These are phyloP conservation scores for Capreolus pygargus DNA, from an alignment of 2,113 vertebrate species.

Conservation along the genomic window DNA sequence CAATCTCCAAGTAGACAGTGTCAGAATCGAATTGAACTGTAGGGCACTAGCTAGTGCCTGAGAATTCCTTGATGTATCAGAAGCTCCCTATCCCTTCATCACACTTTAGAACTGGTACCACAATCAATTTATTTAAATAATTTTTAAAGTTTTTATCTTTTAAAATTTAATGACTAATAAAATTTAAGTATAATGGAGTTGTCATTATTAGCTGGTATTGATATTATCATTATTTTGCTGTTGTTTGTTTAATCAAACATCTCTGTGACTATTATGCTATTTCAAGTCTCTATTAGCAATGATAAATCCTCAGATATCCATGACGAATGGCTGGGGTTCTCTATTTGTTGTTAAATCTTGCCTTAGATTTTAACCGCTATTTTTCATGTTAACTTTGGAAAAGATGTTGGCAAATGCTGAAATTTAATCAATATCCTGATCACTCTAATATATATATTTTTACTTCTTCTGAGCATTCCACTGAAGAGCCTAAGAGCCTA, in stretches of 20 bases:
- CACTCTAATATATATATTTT: not conserved
- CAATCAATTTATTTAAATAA: not conserved
- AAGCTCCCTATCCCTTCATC: not conserved
- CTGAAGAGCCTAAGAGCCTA: not conserved
- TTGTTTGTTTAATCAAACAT: not conserved
- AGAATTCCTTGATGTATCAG: not conserved
- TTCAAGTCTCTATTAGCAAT: not conserved
- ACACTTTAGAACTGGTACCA: not conserved
- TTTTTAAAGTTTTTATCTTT: not conserved
- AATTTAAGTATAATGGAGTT: not conserved
- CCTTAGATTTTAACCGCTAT: not conserved
- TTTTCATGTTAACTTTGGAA: conserved; percentile 2
- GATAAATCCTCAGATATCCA: not conserved
- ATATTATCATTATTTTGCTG: not conserved
- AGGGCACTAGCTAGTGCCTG: not conserved
- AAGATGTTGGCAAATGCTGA: not conserved
- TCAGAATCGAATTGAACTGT: not conserved
- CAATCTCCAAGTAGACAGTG: not conserved
- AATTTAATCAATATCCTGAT: not conserved
- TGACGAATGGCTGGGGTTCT: not conserved
- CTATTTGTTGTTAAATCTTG: not conserved
- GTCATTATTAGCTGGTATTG: not conserved
- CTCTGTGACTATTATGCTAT: not conserved
- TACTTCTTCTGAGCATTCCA: not conserved
- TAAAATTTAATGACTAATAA: not conserved